Conservation (phyloP, 1,140 invertebrate species). For the Yoshiicerus persimilis region DNA sequence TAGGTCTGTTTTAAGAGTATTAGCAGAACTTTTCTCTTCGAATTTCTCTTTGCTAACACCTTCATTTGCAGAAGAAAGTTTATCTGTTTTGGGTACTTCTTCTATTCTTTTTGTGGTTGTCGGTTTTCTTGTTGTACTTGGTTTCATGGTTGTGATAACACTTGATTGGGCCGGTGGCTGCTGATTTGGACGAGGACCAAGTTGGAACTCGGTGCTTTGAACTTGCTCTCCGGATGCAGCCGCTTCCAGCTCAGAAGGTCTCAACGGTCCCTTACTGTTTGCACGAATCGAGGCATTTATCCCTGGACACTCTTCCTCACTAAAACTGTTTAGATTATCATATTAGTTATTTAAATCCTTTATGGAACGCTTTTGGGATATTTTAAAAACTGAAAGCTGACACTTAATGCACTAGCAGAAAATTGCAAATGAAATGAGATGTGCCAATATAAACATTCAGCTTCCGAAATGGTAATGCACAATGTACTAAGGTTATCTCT, state of each 20-base stretch:
- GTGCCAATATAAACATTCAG: too few species aligned
- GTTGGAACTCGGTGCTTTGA: slow-evolving; percentile 30
- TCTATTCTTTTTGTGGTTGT: neutral
- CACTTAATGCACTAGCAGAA: neutral
- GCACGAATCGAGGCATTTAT: slow-evolving; percentile 8
- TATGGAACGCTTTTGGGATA: too few species aligned
- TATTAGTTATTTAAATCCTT: neutral
- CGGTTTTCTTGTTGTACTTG: neutral
- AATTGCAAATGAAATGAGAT: too few species aligned
- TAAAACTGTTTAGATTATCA: slow-evolving; percentile 3
- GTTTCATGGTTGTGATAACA: neutral
- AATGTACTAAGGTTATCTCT: neutral
- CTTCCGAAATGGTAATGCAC: neutral
- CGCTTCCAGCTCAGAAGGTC: neutral
- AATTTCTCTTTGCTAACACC: neutral
- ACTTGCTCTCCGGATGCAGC: neutral
- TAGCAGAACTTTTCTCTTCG: neutral
- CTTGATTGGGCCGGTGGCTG: neutral
- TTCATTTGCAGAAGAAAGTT: neutral
- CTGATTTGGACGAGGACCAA: slow-evolving; percentile 5
- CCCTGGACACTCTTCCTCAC: slow-evolving; percentile 34
- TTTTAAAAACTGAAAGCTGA: too few species aligned
- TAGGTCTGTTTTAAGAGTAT: neutral
- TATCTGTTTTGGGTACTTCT: slow-evolving; percentile 32
- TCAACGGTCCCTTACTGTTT: slow-evolving; percentile 31